phyloP scores from a whole-genome alignment of 2,797 vertebrate species.

The Sebastiscus albofasciatus region DNA sequence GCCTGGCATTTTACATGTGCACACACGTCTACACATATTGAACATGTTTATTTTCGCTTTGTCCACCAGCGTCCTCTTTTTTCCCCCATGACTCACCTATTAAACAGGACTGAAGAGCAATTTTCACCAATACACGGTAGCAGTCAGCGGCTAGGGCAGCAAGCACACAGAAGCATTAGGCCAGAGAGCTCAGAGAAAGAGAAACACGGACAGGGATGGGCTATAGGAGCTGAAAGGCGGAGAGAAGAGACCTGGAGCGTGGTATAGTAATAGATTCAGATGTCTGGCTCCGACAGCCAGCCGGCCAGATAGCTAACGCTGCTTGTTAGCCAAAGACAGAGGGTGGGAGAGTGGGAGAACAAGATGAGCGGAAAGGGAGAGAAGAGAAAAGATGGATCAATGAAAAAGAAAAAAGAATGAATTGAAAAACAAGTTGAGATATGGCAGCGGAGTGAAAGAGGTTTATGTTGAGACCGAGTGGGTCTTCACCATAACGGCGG shows the following conservation, averaged over 20 bases:
- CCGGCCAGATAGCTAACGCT: slow-evolving; percentile 25
- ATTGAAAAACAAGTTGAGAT: slow-evolving; percentile 2
- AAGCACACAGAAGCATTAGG: slow-evolving; percentile 21
- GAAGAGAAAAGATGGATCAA: slow-evolving; percentile 16
- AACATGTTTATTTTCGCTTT: background rate
- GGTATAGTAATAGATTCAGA: slow-evolving; percentile 48
- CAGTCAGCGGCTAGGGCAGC: background rate
- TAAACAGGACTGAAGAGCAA: background rate
- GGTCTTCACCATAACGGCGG: background rate
- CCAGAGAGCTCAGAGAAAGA: slow-evolving; percentile 24
- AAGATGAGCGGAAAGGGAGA: background rate
- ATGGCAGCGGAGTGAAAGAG: background rate
- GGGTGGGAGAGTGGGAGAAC: background rate
- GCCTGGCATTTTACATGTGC: background rate
- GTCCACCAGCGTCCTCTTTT: background rate
- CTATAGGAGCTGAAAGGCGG: slow-evolving; percentile 19
- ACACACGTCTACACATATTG: background rate
- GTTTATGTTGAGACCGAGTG: slow-evolving; percentile 12
- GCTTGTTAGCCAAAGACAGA: slow-evolving; percentile 55
- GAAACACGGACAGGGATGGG: slow-evolving; percentile 2
- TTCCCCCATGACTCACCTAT: background rate
- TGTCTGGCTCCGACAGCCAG: slow-evolving; percentile 30
- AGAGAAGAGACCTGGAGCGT: slow-evolving; percentile 31
- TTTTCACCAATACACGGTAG: background rate
- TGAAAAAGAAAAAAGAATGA: slow-evolving; percentile 1